These are phyloP conservation scores for Centropus bengalensis DNA, from an alignment of 2,113 vertebrate species.

Conservation along the genomic window DNA sequence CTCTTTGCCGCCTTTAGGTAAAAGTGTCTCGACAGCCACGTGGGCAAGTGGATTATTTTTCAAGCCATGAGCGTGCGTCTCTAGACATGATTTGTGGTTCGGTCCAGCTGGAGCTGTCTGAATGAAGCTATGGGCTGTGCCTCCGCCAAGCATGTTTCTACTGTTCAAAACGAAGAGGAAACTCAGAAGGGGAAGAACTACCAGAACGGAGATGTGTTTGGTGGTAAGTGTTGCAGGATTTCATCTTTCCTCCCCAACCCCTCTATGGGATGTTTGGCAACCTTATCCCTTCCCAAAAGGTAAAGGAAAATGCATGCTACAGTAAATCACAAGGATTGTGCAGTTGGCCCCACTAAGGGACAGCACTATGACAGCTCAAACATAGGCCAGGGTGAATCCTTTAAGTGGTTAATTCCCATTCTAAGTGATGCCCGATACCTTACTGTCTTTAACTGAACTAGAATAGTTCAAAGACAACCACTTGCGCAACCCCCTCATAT, in stretches of 20 bases:
- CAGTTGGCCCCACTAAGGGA: neutral
- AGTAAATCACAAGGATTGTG: neutral
- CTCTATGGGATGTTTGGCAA: neutral
- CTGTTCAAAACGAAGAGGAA: constrained; percentile 98
- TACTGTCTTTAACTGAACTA: neutral
- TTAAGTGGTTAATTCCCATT: neutral
- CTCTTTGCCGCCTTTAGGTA: constrained; percentile 57
- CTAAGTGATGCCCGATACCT: neutral
- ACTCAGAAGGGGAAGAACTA: constrained; percentile 94
- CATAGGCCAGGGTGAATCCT: neutral
- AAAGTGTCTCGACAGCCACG: neutral
- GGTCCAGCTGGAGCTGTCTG: constrained; percentile 83
- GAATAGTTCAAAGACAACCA: neutral
- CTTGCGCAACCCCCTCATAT: neutral
- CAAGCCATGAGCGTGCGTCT: constrained; percentile 55
- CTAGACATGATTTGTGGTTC: constrained; percentile 88
- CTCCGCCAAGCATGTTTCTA: constrained; percentile 99
- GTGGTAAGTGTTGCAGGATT: constrained; percentile 82
- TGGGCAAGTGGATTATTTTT: constrained; percentile 60
- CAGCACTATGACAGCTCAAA: neutral
- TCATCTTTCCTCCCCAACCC: neutral
- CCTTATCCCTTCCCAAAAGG: neutral
- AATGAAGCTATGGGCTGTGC: constrained; percentile 99
- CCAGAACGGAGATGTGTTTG: constrained; percentile 97
- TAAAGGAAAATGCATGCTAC: neutral